phyloP scores from a whole-genome alignment of 2,888 invertebrate species.

The Tinea pellionella region DNA sequence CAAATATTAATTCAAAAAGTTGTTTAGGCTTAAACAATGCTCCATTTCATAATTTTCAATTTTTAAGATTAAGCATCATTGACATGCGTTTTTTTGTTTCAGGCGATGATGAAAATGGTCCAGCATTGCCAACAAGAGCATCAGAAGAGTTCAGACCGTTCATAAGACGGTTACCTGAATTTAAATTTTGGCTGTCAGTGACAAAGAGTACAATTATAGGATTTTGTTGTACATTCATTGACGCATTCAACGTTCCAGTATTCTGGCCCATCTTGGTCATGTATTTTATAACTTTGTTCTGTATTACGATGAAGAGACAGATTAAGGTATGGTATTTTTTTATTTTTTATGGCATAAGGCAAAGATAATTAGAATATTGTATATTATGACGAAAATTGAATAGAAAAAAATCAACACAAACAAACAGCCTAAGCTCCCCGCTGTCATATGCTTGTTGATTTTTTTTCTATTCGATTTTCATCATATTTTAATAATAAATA shows the following conservation, averaged over 20 bases:
- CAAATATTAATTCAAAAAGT: too few species aligned
- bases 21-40: too few species aligned
- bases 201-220: constrained; percentile 93
- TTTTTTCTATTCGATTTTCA: not conserved
- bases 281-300: constrained; percentile 98
- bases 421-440: too few species aligned
- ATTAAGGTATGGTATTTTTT: constrained; percentile 93
- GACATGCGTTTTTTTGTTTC: not conserved
- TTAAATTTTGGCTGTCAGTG: constrained; percentile 99
- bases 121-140: constrained; percentile 92
- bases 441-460: too few species aligned
- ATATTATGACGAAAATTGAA: too few species aligned
- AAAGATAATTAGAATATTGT: too few species aligned
- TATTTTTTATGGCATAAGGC: too few species aligned
- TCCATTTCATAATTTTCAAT: too few species aligned
- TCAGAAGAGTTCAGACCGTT: constrained; percentile 99
- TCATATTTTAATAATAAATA: not conserved
- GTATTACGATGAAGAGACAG: constrained; percentile 99
- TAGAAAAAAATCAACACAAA: too few species aligned
- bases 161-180: constrained; percentile 96
- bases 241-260: constrained; percentile 98
- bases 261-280: constrained; percentile 99
- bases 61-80: not conserved
- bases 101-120: constrained; percentile 82
- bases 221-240: constrained; percentile 94